Evolutionary conservation across 2,888 invertebrate genomes (phyloP), one percentile per base, ranked within the genome.

Genomic region (Tuta absoluta): DNA sequence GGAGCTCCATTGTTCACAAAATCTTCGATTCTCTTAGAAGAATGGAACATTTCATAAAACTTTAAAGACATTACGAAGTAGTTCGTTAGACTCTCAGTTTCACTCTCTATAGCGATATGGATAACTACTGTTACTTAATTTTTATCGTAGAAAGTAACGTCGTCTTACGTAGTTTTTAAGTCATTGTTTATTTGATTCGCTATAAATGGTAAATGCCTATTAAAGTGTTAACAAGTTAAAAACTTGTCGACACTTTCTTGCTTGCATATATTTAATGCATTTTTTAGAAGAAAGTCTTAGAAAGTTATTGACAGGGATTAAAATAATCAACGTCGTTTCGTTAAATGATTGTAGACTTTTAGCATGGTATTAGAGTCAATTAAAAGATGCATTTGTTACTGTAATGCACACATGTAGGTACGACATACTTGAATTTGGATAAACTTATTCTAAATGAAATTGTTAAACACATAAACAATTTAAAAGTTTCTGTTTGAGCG

Each of bases 231-330:
- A 19, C 21, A 49, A 49, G 49, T 21, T n/a, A 19, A 17, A 7
- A 48, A 48, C 4, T 48, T 21, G 23, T 53, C 51, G 23, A 53
- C 24, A 53, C 51, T 53, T 53, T 53, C 51, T 12, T 53, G 51
- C 23, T 48, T 19, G 10, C 17, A 48, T 48, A 45, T 45, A 17
- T 45, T 4, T 17, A 17, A n/a, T 28, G 24, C 11, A 28, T 53
- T 24, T 33, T 49, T 49, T 61, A 19, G 61, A 61, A 21, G 61
- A 61, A 61, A 61, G 61, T 49, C 17, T 33, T 24, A 61, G 61
- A 61, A 61, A 61, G 48, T 61, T 28, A 61, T n/a, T 21, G 33
- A 61, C 49, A 61, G 49, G 49, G 61, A 61, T 61, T 61, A 24
- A 61, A 61, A 61, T 61, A 33, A 60, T 60, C 21, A 45, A 56